Percentiles rank a stretch among this genome's conserved stretches.
Conservation (phyloP, 2,113 vertebrate species). For the Peromyscus californicus region DNA sequence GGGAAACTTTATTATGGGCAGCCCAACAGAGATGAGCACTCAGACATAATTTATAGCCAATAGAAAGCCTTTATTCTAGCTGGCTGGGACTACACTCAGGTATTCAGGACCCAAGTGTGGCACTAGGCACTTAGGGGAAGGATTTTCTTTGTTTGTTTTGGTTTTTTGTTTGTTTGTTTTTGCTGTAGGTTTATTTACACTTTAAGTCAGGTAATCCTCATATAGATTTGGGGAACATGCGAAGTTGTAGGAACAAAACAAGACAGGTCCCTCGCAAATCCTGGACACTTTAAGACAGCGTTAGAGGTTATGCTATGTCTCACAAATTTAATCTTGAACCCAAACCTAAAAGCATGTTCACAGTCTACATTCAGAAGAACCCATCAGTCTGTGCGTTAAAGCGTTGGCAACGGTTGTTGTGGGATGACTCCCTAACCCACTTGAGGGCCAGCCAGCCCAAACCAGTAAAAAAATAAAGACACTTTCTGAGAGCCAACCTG, state of each 20-base stretch:
- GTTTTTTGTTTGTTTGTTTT: background rate
- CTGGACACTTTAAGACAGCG: background rate
- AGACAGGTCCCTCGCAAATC: background rate
- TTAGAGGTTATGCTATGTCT: background rate
- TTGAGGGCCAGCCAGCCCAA: no score
- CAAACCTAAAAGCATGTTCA: background rate
- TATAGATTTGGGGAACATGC: background rate
- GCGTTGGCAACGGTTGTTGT: background rate
- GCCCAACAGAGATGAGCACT: background rate
- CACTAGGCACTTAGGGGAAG: background rate
- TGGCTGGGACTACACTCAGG: background rate
- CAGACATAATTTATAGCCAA: background rate
- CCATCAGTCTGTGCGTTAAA: background rate
- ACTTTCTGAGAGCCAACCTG: no score
- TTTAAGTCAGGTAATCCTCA: background rate
- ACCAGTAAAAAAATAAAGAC: no score
- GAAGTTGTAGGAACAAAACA: background rate
- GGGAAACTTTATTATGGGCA: background rate
- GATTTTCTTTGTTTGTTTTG: background rate
- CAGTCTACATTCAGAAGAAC: background rate
- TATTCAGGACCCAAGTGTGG: background rate
- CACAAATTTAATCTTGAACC: background rate
- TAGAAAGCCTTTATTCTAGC: background rate
- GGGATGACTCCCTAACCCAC: no score
- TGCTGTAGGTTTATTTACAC: conserved; percentile 53